Evolutionary conservation across 1,140 invertebrate genomes (phyloP), one percentile per base, ranked within the genome.

Genomic region (Sitodiplosis mosellana): DNA sequence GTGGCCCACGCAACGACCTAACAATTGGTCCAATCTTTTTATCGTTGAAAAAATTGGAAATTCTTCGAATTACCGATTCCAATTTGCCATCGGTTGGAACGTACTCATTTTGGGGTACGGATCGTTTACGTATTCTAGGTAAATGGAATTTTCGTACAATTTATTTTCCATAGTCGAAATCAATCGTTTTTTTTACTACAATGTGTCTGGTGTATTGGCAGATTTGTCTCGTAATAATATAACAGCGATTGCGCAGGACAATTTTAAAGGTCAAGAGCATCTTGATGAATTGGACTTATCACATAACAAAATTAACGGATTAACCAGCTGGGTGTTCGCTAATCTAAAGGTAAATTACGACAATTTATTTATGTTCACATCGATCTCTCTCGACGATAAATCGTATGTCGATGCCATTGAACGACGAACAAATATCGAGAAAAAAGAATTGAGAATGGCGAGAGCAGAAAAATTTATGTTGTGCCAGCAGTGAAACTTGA

Each of bases 241-340:
- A 42, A 78, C 78, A 11, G 72, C 75, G 52, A 71, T 84, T 4
- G 68, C 86, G 40, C 77, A 87, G 48, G 76, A 84, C 56, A 91
- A 92, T 64, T 90, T 93, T 56, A 59, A 71, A 10, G 77, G 77
- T 33, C 66, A 91, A 51, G 75, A 80, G 54, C 79, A 76, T 57
- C 68, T 92, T 12, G 73, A 77, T 27, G 82, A 89, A 54, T 70
- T 93, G 46, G 81, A 88, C 66, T 70, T 94, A 33, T 86, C 89
- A 57, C 77, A 85, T 60, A 92, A 93, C 66, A 68, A 76, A 52
- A 77, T 79, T 50, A 65, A 72, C 65, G 73, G 70, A 65, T 80
- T 76, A 74, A 80, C 68, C 2, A 84, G 80, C 51, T 81, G 80
- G 46, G 78, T 77, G 7, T 88, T 88, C 63, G 65, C 74, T 36